phyloP scores from a whole-genome alignment of 2,888 invertebrate genomes.

The Drepana falcataria region DNA sequence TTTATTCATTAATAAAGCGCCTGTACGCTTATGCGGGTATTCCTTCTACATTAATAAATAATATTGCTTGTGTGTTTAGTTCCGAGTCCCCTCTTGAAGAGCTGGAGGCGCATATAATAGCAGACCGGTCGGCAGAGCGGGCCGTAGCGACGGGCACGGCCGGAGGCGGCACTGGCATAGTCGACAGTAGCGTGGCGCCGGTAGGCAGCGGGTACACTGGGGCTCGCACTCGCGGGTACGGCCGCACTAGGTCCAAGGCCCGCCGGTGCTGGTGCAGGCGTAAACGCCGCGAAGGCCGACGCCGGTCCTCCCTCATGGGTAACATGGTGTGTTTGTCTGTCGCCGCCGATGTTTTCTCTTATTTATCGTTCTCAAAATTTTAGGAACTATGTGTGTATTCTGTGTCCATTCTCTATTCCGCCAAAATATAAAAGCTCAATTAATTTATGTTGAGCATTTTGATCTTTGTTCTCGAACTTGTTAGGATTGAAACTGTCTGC shows the following conservation, averaged over 20 bases:
- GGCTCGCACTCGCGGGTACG: constrained; percentile 57
- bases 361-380: not conserved
- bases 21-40: too few species aligned
- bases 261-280: constrained; percentile 69
- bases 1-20: too few species aligned
- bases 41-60: too few species aligned
- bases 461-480: too few species aligned
- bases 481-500: too few species aligned
- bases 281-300: constrained; percentile 65
- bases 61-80: constrained; percentile 24
- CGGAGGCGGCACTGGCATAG: constrained; percentile 31
- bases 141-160: constrained; percentile 17
- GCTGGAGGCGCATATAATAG: constrained; percentile 64
- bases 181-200: constrained; percentile 37
- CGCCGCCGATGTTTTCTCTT: constrained; percentile 55
- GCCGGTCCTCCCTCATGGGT: constrained; percentile 69
- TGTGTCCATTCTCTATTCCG: too few species aligned
- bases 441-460: too few species aligned
- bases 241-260: constrained; percentile 43
- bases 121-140: constrained; percentile 59
- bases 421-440: too few species aligned
- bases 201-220: constrained; percentile 27
- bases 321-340: constrained; percentile 72
- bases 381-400: not conserved
- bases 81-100: constrained; percentile 61